phyloP scores from a whole-genome alignment of 2,888 invertebrate genomes.

The Megamerina dolium region DNA sequence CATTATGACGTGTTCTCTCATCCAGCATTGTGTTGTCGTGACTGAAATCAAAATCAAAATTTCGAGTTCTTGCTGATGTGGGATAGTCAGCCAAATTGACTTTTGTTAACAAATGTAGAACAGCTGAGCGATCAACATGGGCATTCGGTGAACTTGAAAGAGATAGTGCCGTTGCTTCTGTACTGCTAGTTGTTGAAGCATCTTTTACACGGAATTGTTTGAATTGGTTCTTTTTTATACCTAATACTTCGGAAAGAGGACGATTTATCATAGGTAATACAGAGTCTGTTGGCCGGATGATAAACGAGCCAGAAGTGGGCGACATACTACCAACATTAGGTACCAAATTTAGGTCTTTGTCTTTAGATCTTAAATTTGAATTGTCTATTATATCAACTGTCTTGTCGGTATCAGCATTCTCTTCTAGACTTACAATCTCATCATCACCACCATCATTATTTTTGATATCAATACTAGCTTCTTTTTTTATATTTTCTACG shows the following conservation, averaged over 20 bases:
- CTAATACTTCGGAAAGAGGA: slow-evolving; percentile 48
- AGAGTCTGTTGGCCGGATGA: slow-evolving; percentile 41
- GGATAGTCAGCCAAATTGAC: slow-evolving; percentile 45
- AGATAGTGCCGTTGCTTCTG: slow-evolving; percentile 29
- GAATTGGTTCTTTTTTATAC: slow-evolving; percentile 50
- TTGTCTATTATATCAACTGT: slow-evolving; percentile 12
- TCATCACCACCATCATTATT: slow-evolving; percentile 24
- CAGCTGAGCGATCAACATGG: slow-evolving; percentile 22
- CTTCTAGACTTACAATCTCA: slow-evolving; percentile 15
- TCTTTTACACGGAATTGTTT: slow-evolving; percentile 49
- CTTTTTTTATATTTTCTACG: slow-evolving; percentile 11
- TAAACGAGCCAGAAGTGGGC: slow-evolving; percentile 31
- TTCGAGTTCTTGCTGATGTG: slow-evolving; percentile 34
- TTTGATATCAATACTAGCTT: slow-evolving; percentile 20
- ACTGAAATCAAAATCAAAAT: slow-evolving; percentile 46
- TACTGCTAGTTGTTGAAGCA: slow-evolving; percentile 28
- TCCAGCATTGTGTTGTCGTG: slow-evolving; percentile 45
- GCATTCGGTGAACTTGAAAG: slow-evolving; percentile 15
- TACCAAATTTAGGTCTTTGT: slow-evolving; percentile 22
- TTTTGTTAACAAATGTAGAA: slow-evolving; percentile 39
- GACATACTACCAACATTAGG: slow-evolving; percentile 9
- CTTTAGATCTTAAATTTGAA: slow-evolving; percentile 15
- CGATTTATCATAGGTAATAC: slow-evolving; percentile 49
- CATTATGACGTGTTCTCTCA: slow-evolving; percentile 38
- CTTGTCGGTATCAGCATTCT: slow-evolving; percentile 9